phyloP scores from a whole-genome alignment of 2,113 vertebrate species.

The Corythaixoides concolor region DNA sequence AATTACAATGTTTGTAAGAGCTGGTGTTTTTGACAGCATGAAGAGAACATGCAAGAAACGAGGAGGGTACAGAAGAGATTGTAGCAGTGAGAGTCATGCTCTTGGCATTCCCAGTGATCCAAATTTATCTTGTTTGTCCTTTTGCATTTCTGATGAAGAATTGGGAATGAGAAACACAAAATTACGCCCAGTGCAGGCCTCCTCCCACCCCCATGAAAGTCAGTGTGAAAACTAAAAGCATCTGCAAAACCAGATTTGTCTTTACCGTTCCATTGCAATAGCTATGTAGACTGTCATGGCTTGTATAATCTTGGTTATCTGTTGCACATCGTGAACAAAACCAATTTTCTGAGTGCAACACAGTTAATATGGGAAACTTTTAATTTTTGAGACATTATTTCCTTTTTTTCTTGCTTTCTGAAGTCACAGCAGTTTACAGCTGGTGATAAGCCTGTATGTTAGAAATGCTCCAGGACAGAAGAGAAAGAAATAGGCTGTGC shows the following conservation, averaged over 20 bases:
- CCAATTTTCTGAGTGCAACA: neutral
- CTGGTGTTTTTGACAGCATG: neutral
- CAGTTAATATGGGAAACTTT: neutral
- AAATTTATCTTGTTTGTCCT: neutral
- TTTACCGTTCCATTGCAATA: neutral
- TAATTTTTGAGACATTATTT: neutral
- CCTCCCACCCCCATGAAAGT: neutral
- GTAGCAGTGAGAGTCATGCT: neutral
- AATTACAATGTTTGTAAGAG: neutral
- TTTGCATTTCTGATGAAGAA: neutral
- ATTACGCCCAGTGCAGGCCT: neutral
- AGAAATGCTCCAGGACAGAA: neutral
- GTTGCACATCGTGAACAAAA: neutral
- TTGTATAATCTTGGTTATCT: neutral
- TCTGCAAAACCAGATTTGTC: neutral
- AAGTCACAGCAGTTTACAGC: neutral
- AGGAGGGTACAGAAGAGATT: neutral
- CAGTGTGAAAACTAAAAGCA: neutral
- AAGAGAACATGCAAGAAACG: neutral
- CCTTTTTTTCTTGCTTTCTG: neutral
- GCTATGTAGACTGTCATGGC: neutral
- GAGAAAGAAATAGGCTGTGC: neutral
- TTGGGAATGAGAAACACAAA: neutral
- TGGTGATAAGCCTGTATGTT: neutral
- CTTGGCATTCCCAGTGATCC: neutral